phyloP scores from a whole-genome alignment of 2,797 vertebrate genomes.

The Orientallactaga sibirica region DNA sequence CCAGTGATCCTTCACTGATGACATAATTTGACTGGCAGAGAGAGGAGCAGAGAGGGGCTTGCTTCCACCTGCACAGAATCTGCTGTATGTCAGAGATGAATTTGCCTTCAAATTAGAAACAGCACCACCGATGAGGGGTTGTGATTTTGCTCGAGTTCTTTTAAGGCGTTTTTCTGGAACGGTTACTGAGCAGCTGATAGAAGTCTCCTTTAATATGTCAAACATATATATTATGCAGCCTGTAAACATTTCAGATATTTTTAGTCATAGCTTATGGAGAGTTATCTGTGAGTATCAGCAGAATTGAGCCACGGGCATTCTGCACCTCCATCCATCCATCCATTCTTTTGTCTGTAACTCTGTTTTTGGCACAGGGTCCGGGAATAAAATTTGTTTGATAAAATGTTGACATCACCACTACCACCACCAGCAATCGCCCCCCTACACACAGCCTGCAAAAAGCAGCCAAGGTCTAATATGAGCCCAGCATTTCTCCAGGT shows the following conservation, averaged over 20 bases:
- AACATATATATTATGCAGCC: slow-evolving; percentile 86
- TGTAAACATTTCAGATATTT: slow-evolving; percentile 89
- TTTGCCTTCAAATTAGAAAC: slow-evolving; percentile 97
- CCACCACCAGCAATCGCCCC: neutral
- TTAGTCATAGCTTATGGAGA: slow-evolving; percentile 81
- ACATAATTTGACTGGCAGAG: slow-evolving; percentile 94
- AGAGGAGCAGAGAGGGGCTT: slow-evolving; percentile 89
- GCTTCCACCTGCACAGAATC: slow-evolving; percentile 91
- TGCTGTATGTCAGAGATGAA: slow-evolving; percentile 93
- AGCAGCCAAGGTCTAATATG: slow-evolving; percentile 67
- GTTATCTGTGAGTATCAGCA: slow-evolving; percentile 83
- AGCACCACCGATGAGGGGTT: slow-evolving; percentile 94
- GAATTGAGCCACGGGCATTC: slow-evolving; percentile 75
- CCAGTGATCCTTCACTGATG: slow-evolving; percentile 96
- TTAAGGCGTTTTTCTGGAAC: slow-evolving; percentile 89
- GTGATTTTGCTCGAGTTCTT: slow-evolving; percentile 94
- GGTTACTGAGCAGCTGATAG: slow-evolving; percentile 88
- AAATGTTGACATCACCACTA: slow-evolving; percentile 63
- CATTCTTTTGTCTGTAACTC: slow-evolving; percentile 82
- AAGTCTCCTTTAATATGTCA: slow-evolving; percentile 88
- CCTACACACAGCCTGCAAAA: neutral
- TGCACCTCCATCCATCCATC: slow-evolving; percentile 68
- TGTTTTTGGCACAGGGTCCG: slow-evolving; percentile 74
- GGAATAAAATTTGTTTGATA: slow-evolving; percentile 83
- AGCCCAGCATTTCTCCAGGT: slow-evolving; percentile 81